These are phyloP conservation scores for Pseudopodoces humilis DNA, from an alignment of 2,113 vertebrate genomes.

Conservation along the genomic window DNA sequence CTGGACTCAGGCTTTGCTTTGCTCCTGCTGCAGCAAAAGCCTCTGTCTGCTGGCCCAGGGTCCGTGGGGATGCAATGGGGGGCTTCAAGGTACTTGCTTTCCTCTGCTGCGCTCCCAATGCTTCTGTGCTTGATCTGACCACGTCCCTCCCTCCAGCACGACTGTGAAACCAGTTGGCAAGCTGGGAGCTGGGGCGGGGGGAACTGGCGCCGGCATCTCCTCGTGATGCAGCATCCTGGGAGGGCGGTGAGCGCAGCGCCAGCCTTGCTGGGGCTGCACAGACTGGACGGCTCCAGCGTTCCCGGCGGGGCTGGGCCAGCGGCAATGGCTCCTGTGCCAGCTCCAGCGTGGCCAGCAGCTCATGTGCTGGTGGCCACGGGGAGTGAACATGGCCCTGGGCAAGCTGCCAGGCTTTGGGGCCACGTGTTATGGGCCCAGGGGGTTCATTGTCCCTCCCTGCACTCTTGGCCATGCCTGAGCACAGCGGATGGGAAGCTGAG, in stretches of 20 bases:
- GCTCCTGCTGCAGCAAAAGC: not conserved
- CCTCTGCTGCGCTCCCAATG: rapidly evolving
- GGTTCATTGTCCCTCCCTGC: not conserved
- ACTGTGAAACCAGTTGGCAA: not conserved
- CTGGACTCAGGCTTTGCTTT: not conserved
- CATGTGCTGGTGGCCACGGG: not conserved
- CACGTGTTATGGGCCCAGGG: not conserved
- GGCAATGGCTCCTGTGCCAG: not conserved
- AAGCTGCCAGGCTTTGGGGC: not conserved
- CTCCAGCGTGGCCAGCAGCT: not conserved
- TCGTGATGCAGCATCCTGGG: conserved; percentile 48
- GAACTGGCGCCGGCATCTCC: not conserved
- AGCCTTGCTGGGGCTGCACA: not conserved
- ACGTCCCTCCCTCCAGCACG: not conserved
- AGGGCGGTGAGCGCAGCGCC: not conserved
- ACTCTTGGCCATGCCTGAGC: not conserved
- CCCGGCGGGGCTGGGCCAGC: not conserved
- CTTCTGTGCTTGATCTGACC: not conserved
- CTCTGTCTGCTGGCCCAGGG: not conserved
- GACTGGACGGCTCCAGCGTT: conserved; percentile 12
- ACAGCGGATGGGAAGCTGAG: not conserved
- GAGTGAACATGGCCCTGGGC: not conserved
- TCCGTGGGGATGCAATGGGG: rapidly evolving
- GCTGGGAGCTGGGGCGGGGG: not conserved
- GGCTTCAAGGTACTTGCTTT: not conserved